Evolutionary conservation across 2,113 vertebrate species (phyloP).

Genomic region (Typhlomys cinereus): DNA sequence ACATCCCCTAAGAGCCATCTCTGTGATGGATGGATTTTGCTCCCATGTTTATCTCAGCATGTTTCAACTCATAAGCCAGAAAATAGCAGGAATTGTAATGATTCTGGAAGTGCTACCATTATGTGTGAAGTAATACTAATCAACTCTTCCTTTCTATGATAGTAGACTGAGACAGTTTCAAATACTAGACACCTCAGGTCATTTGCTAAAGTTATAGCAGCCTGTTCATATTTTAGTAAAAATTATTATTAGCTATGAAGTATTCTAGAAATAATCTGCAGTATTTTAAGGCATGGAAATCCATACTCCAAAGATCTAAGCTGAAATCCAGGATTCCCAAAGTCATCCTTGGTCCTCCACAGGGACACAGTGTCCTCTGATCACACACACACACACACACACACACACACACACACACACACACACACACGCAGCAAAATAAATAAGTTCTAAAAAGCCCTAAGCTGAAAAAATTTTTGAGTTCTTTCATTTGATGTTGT

Average conservation of each 20-base stretch:
- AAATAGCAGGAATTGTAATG: not conserved
- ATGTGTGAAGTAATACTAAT: not conserved
- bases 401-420: too few relatives aligned
- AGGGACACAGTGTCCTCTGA: too few relatives aligned
- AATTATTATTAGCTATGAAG: constrained; percentile 4
- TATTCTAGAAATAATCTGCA: not conserved
- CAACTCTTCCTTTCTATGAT: not conserved
- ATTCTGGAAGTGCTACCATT: constrained; percentile 22
- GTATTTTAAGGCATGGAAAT: not conserved
- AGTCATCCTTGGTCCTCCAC: too few relatives aligned
- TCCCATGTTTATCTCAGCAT: not conserved
- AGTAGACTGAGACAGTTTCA: not conserved
- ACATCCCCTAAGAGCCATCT: not conserved
- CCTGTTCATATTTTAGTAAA: not conserved
- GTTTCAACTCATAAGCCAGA: not conserved
- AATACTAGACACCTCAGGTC: not conserved
- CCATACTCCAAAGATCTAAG: not conserved
- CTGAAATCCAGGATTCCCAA: too few relatives aligned
- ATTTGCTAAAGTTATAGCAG: constrained; percentile 17
- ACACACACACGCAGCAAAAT: too few relatives aligned
- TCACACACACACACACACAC: too few relatives aligned
- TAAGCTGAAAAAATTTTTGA: constrained; percentile 16
- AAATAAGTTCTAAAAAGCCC: too few relatives aligned
- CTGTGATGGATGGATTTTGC: not conserved
- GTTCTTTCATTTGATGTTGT: not conserved